Conservation (phyloP, 2,113 vertebrate genomes). For the Strigops habroptila region DNA sequence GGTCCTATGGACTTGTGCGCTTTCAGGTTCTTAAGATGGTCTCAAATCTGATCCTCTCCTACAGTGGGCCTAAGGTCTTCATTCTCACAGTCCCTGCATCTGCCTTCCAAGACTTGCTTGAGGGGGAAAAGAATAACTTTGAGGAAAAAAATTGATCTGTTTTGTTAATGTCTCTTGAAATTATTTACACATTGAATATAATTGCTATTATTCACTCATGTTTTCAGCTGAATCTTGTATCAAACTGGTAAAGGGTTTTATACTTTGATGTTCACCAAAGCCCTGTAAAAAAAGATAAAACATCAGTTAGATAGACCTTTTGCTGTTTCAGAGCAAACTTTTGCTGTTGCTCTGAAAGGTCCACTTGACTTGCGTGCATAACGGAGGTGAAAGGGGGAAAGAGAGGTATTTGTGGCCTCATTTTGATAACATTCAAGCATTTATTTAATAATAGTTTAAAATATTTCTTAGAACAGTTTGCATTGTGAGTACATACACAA, state of each 20-base stretch:
- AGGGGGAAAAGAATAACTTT: not conserved
- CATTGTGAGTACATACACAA: not conserved
- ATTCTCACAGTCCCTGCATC: too few relatives aligned
- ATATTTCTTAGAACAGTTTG: not conserved
- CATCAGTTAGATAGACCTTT: not conserved
- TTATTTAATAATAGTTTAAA: not conserved
- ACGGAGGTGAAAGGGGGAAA: not conserved
- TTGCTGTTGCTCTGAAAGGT: not conserved
- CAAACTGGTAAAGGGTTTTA: not conserved
- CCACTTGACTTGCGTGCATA: rapidly evolving
- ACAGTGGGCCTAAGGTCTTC: too few relatives aligned
- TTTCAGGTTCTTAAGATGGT: too few relatives aligned
- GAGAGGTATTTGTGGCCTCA: not conserved
- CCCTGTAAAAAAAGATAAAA: not conserved
- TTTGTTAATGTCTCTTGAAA: not conserved
- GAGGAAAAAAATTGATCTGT: not conserved
- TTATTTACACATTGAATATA: not conserved
- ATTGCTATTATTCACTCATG: not conserved
- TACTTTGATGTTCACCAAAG: not conserved
- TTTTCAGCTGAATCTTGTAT: not conserved
- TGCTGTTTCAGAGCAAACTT: not conserved
- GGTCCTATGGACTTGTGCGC: too few relatives aligned
- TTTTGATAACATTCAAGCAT: not conserved
- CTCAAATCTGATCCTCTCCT: too few relatives aligned
- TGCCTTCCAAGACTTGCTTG: not conserved